A percentile compares a stretch with the other conserved stretches of the same genome.
These are phyloP conservation scores for Cryptophagus acutangulus DNA, from an alignment of 2,888 invertebrate genomes.

Conservation along the genomic window DNA sequence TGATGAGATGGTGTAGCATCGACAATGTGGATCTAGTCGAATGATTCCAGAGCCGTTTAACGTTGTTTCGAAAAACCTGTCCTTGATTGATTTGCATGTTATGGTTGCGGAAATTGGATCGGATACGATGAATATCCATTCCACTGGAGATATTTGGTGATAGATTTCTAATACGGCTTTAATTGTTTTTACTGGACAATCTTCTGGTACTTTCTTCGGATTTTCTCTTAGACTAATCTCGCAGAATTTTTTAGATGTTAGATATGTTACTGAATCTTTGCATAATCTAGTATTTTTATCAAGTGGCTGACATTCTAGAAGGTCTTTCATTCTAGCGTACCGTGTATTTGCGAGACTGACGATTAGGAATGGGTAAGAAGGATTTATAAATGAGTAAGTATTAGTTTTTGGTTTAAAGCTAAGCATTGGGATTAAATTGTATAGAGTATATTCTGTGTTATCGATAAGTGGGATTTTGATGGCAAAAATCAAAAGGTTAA, in stretches of 20 bases:
- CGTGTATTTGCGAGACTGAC: no score
- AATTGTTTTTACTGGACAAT: conserved; percentile 14
- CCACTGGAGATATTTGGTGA: conserved; percentile 8
- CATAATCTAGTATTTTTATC: no score
- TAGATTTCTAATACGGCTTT: conserved; percentile 15
- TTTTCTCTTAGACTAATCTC: neutral
- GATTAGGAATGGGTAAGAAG: no score
- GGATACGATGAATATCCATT: conserved; percentile 9
- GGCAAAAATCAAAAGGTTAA: no score
- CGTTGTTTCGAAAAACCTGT: neutral
- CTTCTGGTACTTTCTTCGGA: conserved; percentile 11
- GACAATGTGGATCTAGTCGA: neutral
- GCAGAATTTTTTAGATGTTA: neutral
- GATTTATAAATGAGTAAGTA: no score
- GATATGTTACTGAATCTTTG: no score
- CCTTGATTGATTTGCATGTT: conserved; percentile 1
- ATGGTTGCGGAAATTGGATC: conserved; percentile 5
- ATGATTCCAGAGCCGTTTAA: conserved; percentile 3
- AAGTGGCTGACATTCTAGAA: no score
- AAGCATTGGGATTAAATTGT: no score
- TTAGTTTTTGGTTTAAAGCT: no score
- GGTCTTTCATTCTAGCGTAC: no score
- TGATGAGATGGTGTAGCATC: neutral
- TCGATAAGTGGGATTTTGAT: no score
- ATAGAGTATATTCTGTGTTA: no score